Base-by-base conservation (phyloP, 2,113 vertebrate species). In the Pterophyllum scalare region DNA sequence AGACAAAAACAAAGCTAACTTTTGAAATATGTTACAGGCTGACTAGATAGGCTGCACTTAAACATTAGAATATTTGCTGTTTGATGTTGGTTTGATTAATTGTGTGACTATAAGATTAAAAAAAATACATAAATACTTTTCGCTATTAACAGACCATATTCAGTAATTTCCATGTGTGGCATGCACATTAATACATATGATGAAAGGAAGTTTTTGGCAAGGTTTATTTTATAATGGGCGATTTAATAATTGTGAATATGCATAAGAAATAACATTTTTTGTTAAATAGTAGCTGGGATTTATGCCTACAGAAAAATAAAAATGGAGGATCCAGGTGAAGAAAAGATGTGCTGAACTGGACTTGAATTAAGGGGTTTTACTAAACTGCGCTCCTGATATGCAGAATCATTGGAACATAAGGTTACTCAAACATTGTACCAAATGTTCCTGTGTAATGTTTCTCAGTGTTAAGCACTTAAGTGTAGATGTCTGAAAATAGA, bases 41-140 rank as follows among this genome's bases (percentile, higher is more conserved):
- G 49, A 83, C 57, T 82, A 72, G 20, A 58, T 77, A 79, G 70
- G 19, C 58, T 81, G 75, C 60, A 83, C 52, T 7, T 85, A 59
- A 26, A 46, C 49, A 64, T 77, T 20, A 49, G 59, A 60, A 5
- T 85, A 49, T 72, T 86, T 83, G 35, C 58, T 83, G 86, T 86
- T 85, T 75, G 77, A 86, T 80, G 40, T 86, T 87, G 59, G 82
- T 93, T 92, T 90, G 80, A 90, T 28, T 59, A 60, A 82, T 33
- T 70, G 80, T 87, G 54, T 81, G 74, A 67, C 82, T 61, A 35
- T 54, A 54, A 78, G 61, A 28, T 28, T 4, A n/a, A 79, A 72
- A 80, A 75, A 81, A 82, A 35, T 58, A 4, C 82, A 89, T 87
- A 88, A 87, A 67, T 83, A 74, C 59, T 86, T 11, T 76, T 84